These are phyloP conservation scores for Syngnathus typhle DNA, from an alignment of 2,113 vertebrate genomes.

Conservation along the genomic window DNA sequence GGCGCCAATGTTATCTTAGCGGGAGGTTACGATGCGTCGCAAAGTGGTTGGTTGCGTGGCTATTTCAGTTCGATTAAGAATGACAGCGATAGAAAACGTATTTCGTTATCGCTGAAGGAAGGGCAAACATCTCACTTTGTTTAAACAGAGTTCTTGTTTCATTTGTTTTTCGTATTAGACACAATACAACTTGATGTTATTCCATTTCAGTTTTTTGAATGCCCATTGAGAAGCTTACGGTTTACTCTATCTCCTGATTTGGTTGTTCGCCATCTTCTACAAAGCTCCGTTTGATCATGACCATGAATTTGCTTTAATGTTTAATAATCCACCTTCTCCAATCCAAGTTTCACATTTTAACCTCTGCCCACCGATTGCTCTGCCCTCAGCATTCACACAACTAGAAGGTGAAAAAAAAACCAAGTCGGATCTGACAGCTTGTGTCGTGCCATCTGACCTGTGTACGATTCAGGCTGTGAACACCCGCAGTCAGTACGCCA, in stretches of 20 bases:
- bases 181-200: neutral
- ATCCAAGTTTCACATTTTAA: neutral
- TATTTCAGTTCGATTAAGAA: neutral
- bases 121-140: neutral
- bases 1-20: neutral
- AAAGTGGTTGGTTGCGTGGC: neutral
- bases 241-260: neutral
- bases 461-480: constrained; percentile 30
- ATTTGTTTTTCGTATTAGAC: neutral
- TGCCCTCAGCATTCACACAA: neutral
- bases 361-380: neutral
- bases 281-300: neutral
- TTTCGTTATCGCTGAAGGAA: neutral
- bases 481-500: constrained; percentile 42
- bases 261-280: neutral
- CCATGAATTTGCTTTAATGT: too few species aligned
- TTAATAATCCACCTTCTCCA: too few species aligned
- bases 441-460: constrained; percentile 45
- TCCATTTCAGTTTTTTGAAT: too few species aligned
- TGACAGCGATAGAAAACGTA: neutral
- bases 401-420: constrained; percentile 12
- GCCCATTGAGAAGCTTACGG: neutral
- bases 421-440: constrained; percentile 37
- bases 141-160: neutral
- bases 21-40: neutral